Conservation (phyloP, 2,113 vertebrate genomes). For the Austrofundulus limnaeus region DNA sequence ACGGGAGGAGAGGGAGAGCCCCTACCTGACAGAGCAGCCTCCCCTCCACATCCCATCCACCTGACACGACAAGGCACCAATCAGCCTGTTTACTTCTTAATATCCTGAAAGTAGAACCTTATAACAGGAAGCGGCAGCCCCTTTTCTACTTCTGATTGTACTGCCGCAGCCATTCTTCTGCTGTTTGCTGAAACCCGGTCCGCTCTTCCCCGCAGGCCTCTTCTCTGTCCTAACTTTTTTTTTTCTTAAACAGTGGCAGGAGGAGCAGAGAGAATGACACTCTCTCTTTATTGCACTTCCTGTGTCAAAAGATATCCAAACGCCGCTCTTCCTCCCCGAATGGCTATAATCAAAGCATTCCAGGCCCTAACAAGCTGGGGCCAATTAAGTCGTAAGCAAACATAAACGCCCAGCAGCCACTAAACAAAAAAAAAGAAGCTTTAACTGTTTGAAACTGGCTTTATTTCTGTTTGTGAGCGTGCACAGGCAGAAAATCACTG, state of each 20-base stretch:
- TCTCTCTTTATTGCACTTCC: slow-evolving; percentile 59
- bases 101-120: slow-evolving; percentile 27
- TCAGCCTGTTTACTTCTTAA: slow-evolving; percentile 14
- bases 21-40: slow-evolving; percentile 46
- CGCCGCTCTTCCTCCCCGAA: slow-evolving; percentile 64
- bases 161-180: slow-evolving; percentile 65
- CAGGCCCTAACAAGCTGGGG: slow-evolving; percentile 58
- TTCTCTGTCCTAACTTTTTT: slow-evolving; percentile 1
- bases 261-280: slow-evolving; percentile 58
- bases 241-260: slow-evolving; percentile 20
- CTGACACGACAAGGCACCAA: slow-evolving; percentile 26
- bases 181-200: slow-evolving; percentile 59
- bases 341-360: slow-evolving; percentile 75
- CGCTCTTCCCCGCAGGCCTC: slow-evolving; percentile 54
- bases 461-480: slow-evolving; percentile 40
- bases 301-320: slow-evolving; percentile 75
- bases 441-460: slow-evolving; percentile 40
- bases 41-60: slow-evolving; percentile 19
- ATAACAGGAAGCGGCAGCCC: slow-evolving; percentile 24
- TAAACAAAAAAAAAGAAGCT: slow-evolving; percentile 35
- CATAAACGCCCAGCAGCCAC: slow-evolving; percentile 60
- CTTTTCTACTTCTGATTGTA: slow-evolving; percentile 41
- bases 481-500: slow-evolving; percentile 47
- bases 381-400: slow-evolving; percentile 78
- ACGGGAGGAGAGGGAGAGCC: slow-evolving; percentile 22